Evolutionary conservation across 1,140 invertebrate genomes (phyloP).

Genomic region (Dolichoris vasculosae): DNA sequence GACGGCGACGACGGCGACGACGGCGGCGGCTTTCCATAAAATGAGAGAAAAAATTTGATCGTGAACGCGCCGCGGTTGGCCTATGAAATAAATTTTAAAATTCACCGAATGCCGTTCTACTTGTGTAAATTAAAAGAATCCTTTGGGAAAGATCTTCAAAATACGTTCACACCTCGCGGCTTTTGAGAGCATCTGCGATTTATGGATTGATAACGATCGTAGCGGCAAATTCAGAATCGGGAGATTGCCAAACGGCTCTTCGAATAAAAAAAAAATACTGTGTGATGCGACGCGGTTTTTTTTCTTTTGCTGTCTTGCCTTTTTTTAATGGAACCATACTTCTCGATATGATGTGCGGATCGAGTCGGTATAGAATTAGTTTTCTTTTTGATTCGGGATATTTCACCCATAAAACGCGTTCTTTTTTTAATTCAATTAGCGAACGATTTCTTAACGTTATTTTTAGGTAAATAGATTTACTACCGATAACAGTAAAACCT

Average conservation of each 20-base stretch:
- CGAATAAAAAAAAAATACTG: neutral
- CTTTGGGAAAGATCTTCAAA: conserved; percentile 47
- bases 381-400: neutral
- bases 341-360: conserved; percentile 13
- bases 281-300: neutral
- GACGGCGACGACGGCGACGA: neutral
- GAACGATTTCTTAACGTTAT: neutral
- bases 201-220: conserved; percentile 46
- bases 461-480: neutral
- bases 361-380: neutral
- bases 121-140: conserved; percentile 34
- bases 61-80: neutral
- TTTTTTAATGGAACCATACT: neutral
- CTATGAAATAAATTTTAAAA: conserved; percentile 29
- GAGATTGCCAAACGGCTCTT: conserved; percentile 9
- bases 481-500: neutral
- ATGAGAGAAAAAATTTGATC: conserved; percentile 10
- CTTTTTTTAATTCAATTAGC: conserved; percentile 21
- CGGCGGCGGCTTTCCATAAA: conserved; percentile 22
- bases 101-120: conserved; percentile 38
- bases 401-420: conserved; percentile 18
- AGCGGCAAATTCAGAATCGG: neutral
- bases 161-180: conserved; percentile 52
- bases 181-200: conserved; percentile 37
- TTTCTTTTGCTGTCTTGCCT: neutral